Percentiles rank a stretch among this genome's conserved stretches.
Evolutionary conservation across 2,888 invertebrate species (phyloP).

Genomic region (Philereme vetulata): DNA sequence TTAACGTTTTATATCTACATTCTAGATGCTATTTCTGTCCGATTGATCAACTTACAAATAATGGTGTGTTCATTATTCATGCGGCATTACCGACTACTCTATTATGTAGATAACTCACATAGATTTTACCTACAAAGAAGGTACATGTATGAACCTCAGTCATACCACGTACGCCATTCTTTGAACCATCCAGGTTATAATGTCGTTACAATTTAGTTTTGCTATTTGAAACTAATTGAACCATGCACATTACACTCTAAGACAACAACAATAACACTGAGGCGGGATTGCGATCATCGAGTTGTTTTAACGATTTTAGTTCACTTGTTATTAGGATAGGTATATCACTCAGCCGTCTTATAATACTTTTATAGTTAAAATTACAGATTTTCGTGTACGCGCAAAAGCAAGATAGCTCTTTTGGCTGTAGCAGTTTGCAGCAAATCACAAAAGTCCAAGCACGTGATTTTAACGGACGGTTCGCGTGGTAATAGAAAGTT

Average conservation of each 20-base stretch:
- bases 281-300: slow-evolving; percentile 83
- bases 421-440: slow-evolving; percentile 68
- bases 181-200: slow-evolving; percentile 18
- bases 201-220: slow-evolving; percentile 35
- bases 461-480: slow-evolving; percentile 64
- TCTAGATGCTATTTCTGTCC: slow-evolving; percentile 24
- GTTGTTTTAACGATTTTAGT: slow-evolving; percentile 42
- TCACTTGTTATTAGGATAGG: slow-evolving; percentile 18
- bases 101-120: slow-evolving; percentile 30
- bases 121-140: slow-evolving; percentile 19
- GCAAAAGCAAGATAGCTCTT: slow-evolving; percentile 59
- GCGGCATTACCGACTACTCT: slow-evolving; percentile 34
- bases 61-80: slow-evolving; percentile 34
- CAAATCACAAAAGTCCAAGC: slow-evolving; percentile 67
- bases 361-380: slow-evolving; percentile 13
- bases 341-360: slow-evolving; percentile 14
- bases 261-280: slow-evolving; percentile 57
- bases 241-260: slow-evolving; percentile 64
- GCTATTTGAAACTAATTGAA: slow-evolving; percentile 57
- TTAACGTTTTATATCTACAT: slow-evolving; percentile 21
- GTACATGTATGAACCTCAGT: slow-evolving; percentile 11
- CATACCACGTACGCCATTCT: slow-evolving; percentile 11
- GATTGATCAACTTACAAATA: slow-evolving; percentile 21
- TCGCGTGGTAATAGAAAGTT: slow-evolving; percentile 65
- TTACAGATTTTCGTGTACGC: slow-evolving; percentile 48